Percentiles rank a stretch among this genome's conserved stretches.
phyloP scores from a whole-genome alignment of 2,888 invertebrate species.

The Acleris sparsana region DNA sequence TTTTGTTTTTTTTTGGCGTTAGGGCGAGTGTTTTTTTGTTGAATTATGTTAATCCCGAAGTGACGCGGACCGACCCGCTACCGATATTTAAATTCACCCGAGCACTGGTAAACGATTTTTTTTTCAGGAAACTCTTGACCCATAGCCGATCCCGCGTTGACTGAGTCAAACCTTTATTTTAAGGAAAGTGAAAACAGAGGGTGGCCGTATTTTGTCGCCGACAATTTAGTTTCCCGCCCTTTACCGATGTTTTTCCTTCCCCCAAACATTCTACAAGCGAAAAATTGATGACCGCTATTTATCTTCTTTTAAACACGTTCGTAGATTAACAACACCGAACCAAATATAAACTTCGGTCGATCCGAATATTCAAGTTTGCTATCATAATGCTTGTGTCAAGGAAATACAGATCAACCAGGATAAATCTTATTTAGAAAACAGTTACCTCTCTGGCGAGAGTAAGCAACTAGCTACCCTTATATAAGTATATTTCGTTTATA shows the following conservation, averaged over 20 bases:
- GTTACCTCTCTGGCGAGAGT: not conserved
- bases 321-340: slow-evolving; percentile 24
- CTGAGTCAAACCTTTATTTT: slow-evolving; percentile 52
- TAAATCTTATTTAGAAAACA: not conserved
- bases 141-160: slow-evolving; percentile 41
- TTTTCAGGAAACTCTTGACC: slow-evolving; percentile 42
- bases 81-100: slow-evolving; percentile 75
- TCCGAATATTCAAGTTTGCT: slow-evolving; percentile 8
- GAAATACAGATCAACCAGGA: too few relatives aligned
- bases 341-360: slow-evolving; percentile 18
- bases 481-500: slow-evolving; percentile 1
- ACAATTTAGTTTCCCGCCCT: slow-evolving; percentile 41
- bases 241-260: slow-evolving; percentile 35
- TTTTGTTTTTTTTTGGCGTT: slow-evolving; percentile 64
- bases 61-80: slow-evolving; percentile 68
- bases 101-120: slow-evolving; percentile 60
- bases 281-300: slow-evolving; percentile 36
- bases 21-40: slow-evolving; percentile 71
- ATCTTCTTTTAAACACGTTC: slow-evolving; percentile 33
- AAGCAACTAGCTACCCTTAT: not conserved
- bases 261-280: slow-evolving; percentile 28
- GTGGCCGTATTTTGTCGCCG: slow-evolving; percentile 48
- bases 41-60: slow-evolving; percentile 77
- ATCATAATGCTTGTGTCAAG: not conserved
- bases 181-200: slow-evolving; percentile 52